phyloP scores from a whole-genome alignment of 1,140 invertebrate genomes.

The Glossosoma conforme region DNA sequence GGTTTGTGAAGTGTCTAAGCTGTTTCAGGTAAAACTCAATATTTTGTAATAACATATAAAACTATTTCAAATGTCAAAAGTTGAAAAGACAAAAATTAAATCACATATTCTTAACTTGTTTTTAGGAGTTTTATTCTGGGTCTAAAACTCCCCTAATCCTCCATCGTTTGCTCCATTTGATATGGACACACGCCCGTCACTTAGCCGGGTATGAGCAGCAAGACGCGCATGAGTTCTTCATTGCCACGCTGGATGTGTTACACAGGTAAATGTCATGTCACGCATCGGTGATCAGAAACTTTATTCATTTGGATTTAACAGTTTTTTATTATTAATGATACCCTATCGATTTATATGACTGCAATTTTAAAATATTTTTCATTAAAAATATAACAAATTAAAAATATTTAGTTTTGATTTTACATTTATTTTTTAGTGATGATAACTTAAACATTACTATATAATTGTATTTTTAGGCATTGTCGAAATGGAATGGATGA shows the following conservation, averaged over 20 bases:
- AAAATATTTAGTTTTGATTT: too few species aligned
- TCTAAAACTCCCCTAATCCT: constrained; percentile 81
- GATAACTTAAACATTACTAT: too few species aligned
- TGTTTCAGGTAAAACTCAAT: constrained; percentile 60
- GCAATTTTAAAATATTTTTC: too few species aligned
- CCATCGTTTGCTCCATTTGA: constrained; percentile 84
- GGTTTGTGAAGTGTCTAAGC: constrained; percentile 86
- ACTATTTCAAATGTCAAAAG: too few species aligned
- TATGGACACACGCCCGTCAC: constrained; percentile 95
- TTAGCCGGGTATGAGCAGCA: constrained; percentile 96
- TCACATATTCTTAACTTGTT: not conserved
- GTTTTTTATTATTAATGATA: not conserved
- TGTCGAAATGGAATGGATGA: constrained; percentile 50
- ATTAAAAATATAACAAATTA: too few species aligned
- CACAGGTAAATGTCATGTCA: constrained; percentile 68
- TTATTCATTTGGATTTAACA: constrained; percentile 1
- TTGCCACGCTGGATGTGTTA: constrained; percentile 87
- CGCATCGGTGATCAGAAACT: too few species aligned
- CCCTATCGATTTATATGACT: too few species aligned
- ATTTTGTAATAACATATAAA: not conserved
- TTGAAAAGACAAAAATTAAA: not conserved
- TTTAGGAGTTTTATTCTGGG: constrained; percentile 87
- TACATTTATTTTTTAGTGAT: too few species aligned
- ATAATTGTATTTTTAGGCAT: constrained; percentile 40
- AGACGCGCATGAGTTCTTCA: constrained; percentile 98